A percentile compares a stretch with the other conserved stretches of the same genome.
Conservation (phyloP, 2,888 invertebrate species). For the Linnaemya tessellans region DNA sequence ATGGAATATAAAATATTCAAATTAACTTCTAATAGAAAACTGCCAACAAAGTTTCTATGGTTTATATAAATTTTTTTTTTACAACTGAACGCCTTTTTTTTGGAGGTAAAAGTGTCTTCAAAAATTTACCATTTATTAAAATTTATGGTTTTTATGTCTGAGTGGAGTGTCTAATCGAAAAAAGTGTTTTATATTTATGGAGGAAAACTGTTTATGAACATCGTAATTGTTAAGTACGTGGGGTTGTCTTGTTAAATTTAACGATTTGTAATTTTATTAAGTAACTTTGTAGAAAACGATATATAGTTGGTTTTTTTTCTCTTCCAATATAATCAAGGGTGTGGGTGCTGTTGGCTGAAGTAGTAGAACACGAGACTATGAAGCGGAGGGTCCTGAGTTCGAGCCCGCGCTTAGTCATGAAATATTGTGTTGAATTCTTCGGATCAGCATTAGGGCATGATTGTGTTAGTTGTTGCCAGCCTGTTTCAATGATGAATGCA, state of each 20-base stretch:
- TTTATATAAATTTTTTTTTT: conserved; percentile 24
- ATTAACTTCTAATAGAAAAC: conserved; percentile 57
- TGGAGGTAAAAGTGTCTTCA: conserved; percentile 33
- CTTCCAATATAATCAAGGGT: no score
- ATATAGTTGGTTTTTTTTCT: no score
- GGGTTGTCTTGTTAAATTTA: conserved; percentile 32
- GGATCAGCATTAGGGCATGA: no score
- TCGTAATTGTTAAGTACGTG: conserved; percentile 21
- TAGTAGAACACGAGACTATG: no score
- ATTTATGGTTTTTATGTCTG: conserved; percentile 35
- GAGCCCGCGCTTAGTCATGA: no score
- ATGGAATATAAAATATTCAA: conserved; percentile 45
- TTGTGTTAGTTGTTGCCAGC: no score
- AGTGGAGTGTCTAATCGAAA: conserved; percentile 7
- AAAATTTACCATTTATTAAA: conserved; percentile 46
- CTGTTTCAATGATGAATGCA: no score
- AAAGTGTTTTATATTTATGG: conserved; percentile 43
- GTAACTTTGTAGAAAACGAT: no score
- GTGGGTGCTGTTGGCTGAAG: no score
- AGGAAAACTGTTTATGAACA: conserved; percentile 9
- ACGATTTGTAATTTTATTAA: not conserved
- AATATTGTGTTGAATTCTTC: no score
- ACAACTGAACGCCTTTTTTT: conserved; percentile 62
- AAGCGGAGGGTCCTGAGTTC: no score
- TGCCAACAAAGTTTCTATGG: conserved; percentile 20